These are phyloP conservation scores for Emberiza fucata DNA, from an alignment of 2,113 vertebrate genomes.

Conservation along the genomic window DNA sequence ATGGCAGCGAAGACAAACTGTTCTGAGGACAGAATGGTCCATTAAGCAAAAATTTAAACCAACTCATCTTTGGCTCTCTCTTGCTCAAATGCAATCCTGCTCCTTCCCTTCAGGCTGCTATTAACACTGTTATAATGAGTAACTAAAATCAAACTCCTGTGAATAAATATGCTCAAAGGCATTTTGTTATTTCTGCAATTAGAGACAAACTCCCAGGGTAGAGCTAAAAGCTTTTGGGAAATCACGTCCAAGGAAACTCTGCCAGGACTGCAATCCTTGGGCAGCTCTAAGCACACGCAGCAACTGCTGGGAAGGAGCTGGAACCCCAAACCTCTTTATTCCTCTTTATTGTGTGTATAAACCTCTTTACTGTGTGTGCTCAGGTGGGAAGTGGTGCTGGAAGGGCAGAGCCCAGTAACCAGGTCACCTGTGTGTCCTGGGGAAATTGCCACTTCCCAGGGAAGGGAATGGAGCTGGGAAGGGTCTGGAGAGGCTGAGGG, in stretches of 20 bases:
- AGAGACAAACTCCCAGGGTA: background rate
- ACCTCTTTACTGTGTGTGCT: background rate
- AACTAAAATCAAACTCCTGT: slow-evolving; percentile 40
- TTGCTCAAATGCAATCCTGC: background rate
- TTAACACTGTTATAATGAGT: slow-evolving; percentile 40
- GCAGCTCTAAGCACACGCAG: background rate
- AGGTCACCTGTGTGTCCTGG: background rate
- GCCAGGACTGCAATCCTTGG: background rate
- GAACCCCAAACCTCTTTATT: fast-evolving
- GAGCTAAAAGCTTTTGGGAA: slow-evolving; percentile 15
- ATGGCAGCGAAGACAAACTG: background rate
- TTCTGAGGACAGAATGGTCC: background rate
- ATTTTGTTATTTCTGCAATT: slow-evolving; percentile 29
- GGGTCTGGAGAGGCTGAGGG: background rate
- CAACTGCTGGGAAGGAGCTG: fast-evolving
- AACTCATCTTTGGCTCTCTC: background rate
- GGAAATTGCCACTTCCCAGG: background rate
- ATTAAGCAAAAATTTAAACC: slow-evolving; percentile 17
- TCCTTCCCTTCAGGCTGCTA: background rate
- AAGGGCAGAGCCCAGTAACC: background rate
- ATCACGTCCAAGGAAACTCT: background rate
- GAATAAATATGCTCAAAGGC: background rate
- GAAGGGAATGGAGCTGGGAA: background rate
- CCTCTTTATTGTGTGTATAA: background rate
- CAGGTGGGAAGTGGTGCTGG: too few species aligned